Evolutionary conservation across 2,888 invertebrate genomes (phyloP), one percentile per base, ranked within the genome.

Genomic region (Eustalomyia histrio): DNA sequence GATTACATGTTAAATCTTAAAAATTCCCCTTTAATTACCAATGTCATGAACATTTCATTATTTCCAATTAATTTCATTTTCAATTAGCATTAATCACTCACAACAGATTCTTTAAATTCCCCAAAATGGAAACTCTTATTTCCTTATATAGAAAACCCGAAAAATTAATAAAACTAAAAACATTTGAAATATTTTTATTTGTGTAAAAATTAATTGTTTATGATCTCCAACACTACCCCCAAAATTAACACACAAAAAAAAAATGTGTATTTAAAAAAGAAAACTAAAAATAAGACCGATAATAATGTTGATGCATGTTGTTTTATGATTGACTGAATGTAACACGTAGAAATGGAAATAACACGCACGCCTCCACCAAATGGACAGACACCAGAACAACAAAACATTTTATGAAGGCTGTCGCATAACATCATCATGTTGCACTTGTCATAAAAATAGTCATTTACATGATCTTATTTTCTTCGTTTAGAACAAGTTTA

Each of bases 401-500:
- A 67, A 78, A 50, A 78, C 61, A 74, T 78, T 78, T 78, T 81
- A 75, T 81, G 69, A 75, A 43, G 81, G 39, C 74, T 81, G 81
- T 78, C 72, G 57, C 57, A 55, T 58, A 75, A 61, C 78, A 81
- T 74, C 73, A 69, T 57, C 78, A 71, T 82, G 78, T 82, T 83
- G 83, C 83, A 83, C 80, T 83, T 83, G 83, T 83, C 79, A 83
- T 83, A 83, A 83, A 83, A 80, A 39, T 69, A 55, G 71, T 71
- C 78, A 78, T 79, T 78, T 78, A 74, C 73, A 82, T 79, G 72
- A 79, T 24, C 50, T 63, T 68, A 63, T 64, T 47, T 16, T 50
- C 58, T 16, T 50, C 58, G 57, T 58, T 24, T 43, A n/a, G 33
- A 53, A 65, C 47, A 67, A 10, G 24, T 29, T 71, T 68, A 35